Base-by-base conservation (phyloP, 2,797 vertebrate genomes). In the Amphiprion clarkii region DNA sequence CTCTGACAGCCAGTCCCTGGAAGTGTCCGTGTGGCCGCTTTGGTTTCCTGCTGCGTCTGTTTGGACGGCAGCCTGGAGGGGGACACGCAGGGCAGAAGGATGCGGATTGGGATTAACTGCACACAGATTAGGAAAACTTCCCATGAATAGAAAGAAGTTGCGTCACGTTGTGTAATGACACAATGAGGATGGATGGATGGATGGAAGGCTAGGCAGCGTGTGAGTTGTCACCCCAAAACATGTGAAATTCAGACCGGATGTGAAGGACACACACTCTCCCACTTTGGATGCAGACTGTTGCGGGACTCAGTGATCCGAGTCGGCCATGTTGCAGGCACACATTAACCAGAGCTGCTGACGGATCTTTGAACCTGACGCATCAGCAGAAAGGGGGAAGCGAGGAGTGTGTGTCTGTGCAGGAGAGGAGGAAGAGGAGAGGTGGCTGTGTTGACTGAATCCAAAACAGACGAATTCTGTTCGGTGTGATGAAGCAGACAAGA, bases 361-460 rank as follows among this genome's bases (percentile, higher is more conserved):
- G 79, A 61, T 85, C 81, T 82, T 88, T 90, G 82, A 83, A 86
- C 81, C 67, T 62, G 87, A 84, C 62, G 73, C 79, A 77, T 92
- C 92, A 91, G 89, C 90, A 87, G 76, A 86, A 88, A 49, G 29
- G n/a, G 40, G 25, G 27, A 13, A 42, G 1, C 6, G 14, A n/a
- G 19, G 52, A 27, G 76, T 21, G 51, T 49, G 19, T 49, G 33
- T 33, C 7, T 52, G 53, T 58, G 48, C 39, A 54, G 42, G 16
- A 58, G 36, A 66, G 14, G 42, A 67, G 46, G 61, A 46, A 23
- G 71, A 60, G 29, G 31, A 56, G 51, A 68, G 58, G 40, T 46
- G 44, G 44, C 44, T 57, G 61, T 25, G 31, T 1, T n/a, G 54
- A 53, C 51, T 67, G 51, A 67, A 29, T 60, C 2, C 6, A 27